Percentiles rank a stretch among this genome's conserved stretches.
phyloP scores from a whole-genome alignment of 2,888 invertebrate species.

The Myopa testacea region DNA sequence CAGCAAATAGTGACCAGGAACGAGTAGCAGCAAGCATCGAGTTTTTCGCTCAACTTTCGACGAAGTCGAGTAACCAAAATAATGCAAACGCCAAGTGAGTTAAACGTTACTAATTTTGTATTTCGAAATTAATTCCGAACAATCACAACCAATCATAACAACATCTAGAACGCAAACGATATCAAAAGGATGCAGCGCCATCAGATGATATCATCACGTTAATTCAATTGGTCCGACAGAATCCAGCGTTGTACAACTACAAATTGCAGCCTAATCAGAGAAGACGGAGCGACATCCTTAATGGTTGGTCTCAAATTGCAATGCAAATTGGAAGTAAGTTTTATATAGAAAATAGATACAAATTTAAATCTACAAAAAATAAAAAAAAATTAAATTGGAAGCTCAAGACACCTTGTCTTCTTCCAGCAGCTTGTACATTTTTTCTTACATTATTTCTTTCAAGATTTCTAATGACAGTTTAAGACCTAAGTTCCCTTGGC shows the following conservation, averaged over 20 bases:
- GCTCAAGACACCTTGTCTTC: no score
- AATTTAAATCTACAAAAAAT: no score
- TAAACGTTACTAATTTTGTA: slow-evolving; percentile 23
- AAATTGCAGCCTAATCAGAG: slow-evolving; percentile 62
- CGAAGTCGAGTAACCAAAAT: slow-evolving; percentile 29
- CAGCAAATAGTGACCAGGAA: slow-evolving; percentile 39
- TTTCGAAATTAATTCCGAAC: slow-evolving; percentile 8
- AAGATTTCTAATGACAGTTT: no score
- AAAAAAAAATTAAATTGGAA: no score
- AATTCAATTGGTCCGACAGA: slow-evolving; percentile 62
- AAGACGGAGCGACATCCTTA: slow-evolving; percentile 60
- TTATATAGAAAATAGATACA: not conserved
- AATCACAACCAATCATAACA: not conserved
- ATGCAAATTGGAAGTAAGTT: slow-evolving; percentile 61
- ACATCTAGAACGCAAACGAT: slow-evolving; percentile 59
- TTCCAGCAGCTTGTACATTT: no score
- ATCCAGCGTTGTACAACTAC: slow-evolving; percentile 65
- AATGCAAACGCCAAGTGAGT: slow-evolving; percentile 37
- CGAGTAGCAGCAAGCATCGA: slow-evolving; percentile 34
- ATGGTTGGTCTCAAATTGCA: slow-evolving; percentile 62
- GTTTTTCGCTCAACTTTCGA: slow-evolving; percentile 24
- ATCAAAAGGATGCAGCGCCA: slow-evolving; percentile 63
- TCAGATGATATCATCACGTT: slow-evolving; percentile 63
- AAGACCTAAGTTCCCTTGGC: no score
- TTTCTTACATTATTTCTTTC: not conserved